phyloP scores from a whole-genome alignment of 2,113 vertebrate genomes.

The Pedetes capensis region DNA sequence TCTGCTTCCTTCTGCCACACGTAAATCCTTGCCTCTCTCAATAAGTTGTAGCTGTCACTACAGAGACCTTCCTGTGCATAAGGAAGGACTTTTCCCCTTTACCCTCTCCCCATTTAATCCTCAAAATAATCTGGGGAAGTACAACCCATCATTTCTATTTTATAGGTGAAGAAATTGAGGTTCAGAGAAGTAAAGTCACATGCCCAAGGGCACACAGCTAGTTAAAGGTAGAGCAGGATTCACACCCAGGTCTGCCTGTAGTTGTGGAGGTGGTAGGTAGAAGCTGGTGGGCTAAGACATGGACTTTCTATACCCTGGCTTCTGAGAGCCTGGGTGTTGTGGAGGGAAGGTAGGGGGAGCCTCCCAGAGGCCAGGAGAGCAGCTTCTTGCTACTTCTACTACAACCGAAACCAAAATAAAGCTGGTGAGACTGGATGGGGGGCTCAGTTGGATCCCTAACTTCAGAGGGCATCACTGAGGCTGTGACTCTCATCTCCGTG shows the following conservation, averaged over 20 bases:
- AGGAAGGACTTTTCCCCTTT: not conserved
- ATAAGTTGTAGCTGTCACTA: not conserved
- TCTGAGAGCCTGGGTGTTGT: not conserved
- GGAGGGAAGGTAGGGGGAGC: not conserved
- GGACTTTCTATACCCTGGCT: too few relatives aligned
- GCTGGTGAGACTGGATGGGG: not conserved
- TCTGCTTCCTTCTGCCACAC: not conserved
- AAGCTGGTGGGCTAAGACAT: not conserved
- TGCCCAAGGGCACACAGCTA: not conserved
- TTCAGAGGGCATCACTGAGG: not conserved
- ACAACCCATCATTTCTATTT: not conserved
- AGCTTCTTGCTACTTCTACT: not conserved
- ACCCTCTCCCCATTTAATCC: not conserved
- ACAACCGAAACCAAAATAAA: constrained; percentile 48
- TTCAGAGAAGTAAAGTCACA: not conserved
- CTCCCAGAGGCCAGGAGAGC: not conserved
- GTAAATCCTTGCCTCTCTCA: not conserved
- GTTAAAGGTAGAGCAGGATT: not conserved
- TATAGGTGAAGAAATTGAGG: not conserved
- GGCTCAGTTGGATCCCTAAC: not conserved
- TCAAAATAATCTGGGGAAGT: not conserved
- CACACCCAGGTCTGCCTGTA: not conserved
- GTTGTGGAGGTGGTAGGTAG: fast-evolving
- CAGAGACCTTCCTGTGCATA: fast-evolving
- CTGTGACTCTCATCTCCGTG: not conserved